Evolutionary conservation across 2,797 vertebrate genomes (phyloP).

Genomic region (Tenualosa thibaudeaui): DNA sequence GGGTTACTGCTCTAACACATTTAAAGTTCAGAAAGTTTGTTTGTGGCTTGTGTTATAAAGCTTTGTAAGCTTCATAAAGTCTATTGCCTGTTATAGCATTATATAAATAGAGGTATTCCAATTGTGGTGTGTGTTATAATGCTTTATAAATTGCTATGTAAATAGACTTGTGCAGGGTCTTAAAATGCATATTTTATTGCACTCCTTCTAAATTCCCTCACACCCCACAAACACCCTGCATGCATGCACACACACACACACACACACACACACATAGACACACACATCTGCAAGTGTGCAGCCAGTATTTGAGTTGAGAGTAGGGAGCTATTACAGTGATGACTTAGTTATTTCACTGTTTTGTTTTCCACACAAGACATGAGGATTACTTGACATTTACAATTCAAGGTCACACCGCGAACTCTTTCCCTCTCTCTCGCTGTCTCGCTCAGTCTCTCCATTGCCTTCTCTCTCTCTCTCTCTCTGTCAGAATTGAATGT

Average conservation of each 20-base stretch:
- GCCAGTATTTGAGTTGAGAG: constrained; percentile 22
- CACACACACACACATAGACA: constrained; percentile 5
- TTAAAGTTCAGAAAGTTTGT: not conserved
- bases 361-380: constrained; percentile 25
- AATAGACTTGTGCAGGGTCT: not conserved
- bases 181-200: not conserved
- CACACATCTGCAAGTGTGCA: not conserved
- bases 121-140: not conserved
- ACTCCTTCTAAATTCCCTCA: not conserved
- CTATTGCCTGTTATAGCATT: not conserved
- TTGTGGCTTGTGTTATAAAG: not conserved
- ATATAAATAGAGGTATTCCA: not conserved
- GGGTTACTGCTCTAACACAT: not conserved
- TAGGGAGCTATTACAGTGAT: constrained; percentile 20
- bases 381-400: constrained; percentile 26
- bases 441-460: not conserved
- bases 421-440: constrained; percentile 18
- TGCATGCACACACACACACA: not conserved
- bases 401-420: constrained; percentile 14
- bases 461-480: not conserved
- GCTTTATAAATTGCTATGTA: not conserved
- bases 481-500: constrained; percentile 40
- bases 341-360: constrained; percentile 22
- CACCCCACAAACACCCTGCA: not conserved
- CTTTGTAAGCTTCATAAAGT: not conserved